These are phyloP conservation scores for Geodia barretti DNA, from an alignment of 37 sponge, comb jelly and placozoan genomes.

Conservation along the genomic window DNA sequence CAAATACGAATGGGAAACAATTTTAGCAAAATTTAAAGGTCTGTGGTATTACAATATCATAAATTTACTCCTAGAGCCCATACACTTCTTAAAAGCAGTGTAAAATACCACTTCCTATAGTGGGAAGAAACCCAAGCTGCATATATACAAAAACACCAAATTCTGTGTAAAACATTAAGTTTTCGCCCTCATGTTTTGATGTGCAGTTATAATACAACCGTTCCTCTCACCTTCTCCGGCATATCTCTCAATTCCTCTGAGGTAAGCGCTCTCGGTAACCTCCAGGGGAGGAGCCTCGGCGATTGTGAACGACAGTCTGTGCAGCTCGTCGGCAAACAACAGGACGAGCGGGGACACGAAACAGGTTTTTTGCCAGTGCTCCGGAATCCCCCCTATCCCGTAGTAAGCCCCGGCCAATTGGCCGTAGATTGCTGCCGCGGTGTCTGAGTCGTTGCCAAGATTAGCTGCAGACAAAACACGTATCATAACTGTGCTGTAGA, in stretches of 20 bases:
- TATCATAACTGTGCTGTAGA: not conserved
- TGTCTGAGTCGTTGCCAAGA: constrained; percentile 86
- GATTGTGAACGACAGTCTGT: constrained; percentile 26
- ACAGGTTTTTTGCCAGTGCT: constrained; percentile 72
- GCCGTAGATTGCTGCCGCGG: constrained; percentile 90
- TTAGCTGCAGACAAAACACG: constrained; percentile 46
- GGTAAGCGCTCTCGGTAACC: not conserved
- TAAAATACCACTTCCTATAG: too few species aligned
- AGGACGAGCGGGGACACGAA: constrained; percentile 54
- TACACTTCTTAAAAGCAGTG: too few species aligned
- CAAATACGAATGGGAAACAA: too few species aligned
- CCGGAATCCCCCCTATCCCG: constrained; percentile 71
- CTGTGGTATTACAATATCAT: too few species aligned
- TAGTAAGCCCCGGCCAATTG: constrained; percentile 92
- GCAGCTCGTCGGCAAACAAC: constrained; percentile 73
- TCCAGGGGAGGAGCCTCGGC: not conserved
- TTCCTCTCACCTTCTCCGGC: not conserved
- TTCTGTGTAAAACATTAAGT: too few species aligned
- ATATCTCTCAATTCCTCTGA: not conserved
- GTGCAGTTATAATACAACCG: too few species aligned
- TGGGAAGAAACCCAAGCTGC: too few species aligned
- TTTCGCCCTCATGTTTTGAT: too few species aligned
- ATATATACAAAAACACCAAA: too few species aligned
- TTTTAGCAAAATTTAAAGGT: too few species aligned
- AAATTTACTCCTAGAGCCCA: too few species aligned